Evolutionary conservation across 2,888 invertebrate genomes (phyloP).

Genomic region (Apotomis betuletana): DNA sequence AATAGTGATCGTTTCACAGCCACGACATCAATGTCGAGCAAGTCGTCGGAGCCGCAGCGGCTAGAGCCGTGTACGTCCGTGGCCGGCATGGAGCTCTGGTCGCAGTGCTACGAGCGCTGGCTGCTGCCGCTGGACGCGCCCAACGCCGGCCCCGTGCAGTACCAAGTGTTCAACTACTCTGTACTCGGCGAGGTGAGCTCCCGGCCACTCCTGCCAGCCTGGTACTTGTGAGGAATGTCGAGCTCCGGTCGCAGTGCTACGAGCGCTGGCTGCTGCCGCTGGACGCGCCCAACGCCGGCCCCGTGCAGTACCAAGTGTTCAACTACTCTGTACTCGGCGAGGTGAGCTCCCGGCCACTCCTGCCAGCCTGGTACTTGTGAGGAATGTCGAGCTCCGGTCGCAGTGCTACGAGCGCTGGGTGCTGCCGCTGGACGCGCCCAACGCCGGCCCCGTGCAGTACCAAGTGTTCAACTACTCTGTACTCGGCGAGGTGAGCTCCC

Average conservation of each 20-base stretch:
- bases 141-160: constrained; percentile 86
- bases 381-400: constrained; percentile 87
- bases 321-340: constrained; percentile 75
- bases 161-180: constrained; percentile 78
- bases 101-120: constrained; percentile 96
- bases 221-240: constrained; percentile 50
- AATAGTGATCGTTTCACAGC: constrained; percentile 46
- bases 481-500: constrained; percentile 68
- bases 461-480: constrained; percentile 78
- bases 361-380: neutral
- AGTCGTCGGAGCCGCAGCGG: constrained; percentile 46
- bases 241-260: constrained; percentile 95
- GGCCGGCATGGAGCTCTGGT: constrained; percentile 89
- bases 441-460: constrained; percentile 86
- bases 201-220: neutral
- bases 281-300: constrained; percentile 89
- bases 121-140: constrained; percentile 91
- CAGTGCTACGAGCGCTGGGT: constrained; percentile 97
- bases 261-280: constrained; percentile 94
- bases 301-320: constrained; percentile 83
- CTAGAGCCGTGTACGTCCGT: constrained; percentile 80
- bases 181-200: constrained; percentile 71
- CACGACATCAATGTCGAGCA: constrained; percentile 46
- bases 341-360: constrained; percentile 53
- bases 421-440: constrained; percentile 89